These are phyloP conservation scores for Cossypha caffra DNA, from an alignment of 2,797 vertebrate genomes.

Conservation along the genomic window DNA sequence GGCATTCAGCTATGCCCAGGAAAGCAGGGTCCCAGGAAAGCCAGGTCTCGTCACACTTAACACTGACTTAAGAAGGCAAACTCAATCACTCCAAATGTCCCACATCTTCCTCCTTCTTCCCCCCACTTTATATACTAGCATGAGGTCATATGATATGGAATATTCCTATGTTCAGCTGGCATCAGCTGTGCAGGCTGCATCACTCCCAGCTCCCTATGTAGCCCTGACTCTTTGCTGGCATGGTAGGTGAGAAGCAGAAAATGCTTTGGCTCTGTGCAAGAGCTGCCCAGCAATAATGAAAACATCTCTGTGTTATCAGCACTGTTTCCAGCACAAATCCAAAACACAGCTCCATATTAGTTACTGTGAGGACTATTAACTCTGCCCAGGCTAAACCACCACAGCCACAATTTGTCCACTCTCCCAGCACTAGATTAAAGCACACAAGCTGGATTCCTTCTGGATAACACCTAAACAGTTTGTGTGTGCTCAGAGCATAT, in stretches of 20 bases:
- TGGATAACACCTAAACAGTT: neutral
- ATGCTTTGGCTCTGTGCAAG: neutral
- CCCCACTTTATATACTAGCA: neutral
- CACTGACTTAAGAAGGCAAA: neutral
- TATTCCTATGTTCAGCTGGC: neutral
- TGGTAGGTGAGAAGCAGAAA: neutral
- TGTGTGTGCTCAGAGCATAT: accelerated
- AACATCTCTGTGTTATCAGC: neutral
- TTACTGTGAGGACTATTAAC: neutral
- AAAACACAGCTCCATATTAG: neutral
- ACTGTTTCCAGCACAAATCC: neutral
- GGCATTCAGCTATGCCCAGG: neutral
- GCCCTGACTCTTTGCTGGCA: neutral
- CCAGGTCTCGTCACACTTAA: accelerated
- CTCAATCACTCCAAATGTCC: accelerated
- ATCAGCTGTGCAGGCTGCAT: neutral
- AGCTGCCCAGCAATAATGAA: neutral
- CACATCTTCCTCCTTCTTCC: accelerated
- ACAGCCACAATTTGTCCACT: accelerated
- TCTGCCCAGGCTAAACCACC: neutral
- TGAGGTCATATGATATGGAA: neutral
- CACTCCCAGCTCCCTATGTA: accelerated
- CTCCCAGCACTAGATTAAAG: neutral
- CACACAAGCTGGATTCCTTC: neutral
- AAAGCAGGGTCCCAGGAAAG: neutral